Base-by-base conservation (phyloP, 2,797 vertebrate genomes). In the Acrocephalus scirpaceus region DNA sequence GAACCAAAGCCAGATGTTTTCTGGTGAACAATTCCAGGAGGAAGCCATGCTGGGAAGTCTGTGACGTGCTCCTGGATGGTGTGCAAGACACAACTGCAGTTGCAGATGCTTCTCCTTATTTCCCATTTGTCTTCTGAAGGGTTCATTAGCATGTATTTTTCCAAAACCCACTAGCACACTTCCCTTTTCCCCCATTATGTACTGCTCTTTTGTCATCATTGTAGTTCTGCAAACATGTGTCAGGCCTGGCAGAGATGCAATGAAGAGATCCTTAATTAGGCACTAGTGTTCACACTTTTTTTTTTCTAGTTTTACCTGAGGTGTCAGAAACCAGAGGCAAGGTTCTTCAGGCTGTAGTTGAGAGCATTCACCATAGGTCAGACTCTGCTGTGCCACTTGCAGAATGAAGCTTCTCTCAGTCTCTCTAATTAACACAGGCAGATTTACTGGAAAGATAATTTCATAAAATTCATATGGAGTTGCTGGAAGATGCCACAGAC, bases 241-340 rank as follows among this genome's bases (percentile, higher is more conserved):
- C 17, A 20, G 30, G 47, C 45, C 80, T 91, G 79, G 73, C 58
- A 85, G 73, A 78, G 82, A 70, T 72, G 58, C 40, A 62, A 0
- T 57, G 65, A 80, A 65, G 72, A 32, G 12, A 48, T 42, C 38
- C 34, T 97, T 97, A 92, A 96, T 97, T 96, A 96, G 87, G 72
- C 65, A 74, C 87, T 81, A 94, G 14, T 51, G 45, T 78, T 93
- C 19, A 3, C 86, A 80, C 47, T 3, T 75, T 70, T 57, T 73
- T 58, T 17, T 58, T 17, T 79, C 62, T 75, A 65, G 54, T 73
- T 94, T 66, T 76, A 58, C 54, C 84, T 95, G 30, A 27, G 50
- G 56, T 88, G 81, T 88, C 75, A 89, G 56, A 93, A 94, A 87
- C 11, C 34, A 71, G n/a, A 73, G 78, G 85, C 60, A 44, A 73